Evolutionary conservation across 2,113 vertebrate genomes (phyloP).

Genomic region (Caloenas nicobarica): DNA sequence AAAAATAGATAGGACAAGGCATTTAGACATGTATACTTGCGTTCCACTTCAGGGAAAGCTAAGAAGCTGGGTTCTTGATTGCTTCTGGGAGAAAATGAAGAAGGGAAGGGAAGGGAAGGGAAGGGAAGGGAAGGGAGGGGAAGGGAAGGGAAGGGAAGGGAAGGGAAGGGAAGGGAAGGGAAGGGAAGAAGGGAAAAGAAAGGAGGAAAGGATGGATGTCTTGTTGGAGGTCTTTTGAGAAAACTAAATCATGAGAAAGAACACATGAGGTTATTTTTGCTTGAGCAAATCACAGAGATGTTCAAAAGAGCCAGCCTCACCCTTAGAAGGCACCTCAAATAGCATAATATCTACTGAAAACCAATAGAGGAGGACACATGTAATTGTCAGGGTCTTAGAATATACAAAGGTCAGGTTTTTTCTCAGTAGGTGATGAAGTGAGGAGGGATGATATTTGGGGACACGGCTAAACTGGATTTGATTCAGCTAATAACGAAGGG

Average conservation of each 20-base stretch:
- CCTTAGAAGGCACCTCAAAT: background rate
- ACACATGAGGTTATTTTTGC: background rate
- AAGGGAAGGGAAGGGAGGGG: too few relatives aligned
- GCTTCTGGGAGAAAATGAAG: background rate
- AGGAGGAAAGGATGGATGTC: background rate
- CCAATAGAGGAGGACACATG: background rate
- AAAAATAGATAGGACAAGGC: background rate
- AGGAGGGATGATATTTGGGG: background rate
- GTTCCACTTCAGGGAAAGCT: background rate
- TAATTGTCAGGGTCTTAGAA: background rate
- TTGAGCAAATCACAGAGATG: background rate
- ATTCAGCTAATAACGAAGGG: background rate
- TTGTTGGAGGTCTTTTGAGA: background rate
- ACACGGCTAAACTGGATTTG: background rate
- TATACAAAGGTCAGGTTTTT: background rate
- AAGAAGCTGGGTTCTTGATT: background rate
- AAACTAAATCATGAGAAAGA: background rate
- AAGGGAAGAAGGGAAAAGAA: too few relatives aligned
- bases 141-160: too few relatives aligned
- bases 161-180: too few relatives aligned
- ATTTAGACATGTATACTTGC: background rate
- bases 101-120: background rate
- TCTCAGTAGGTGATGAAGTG: background rate
- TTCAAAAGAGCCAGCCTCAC: background rate
- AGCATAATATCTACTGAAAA: background rate